phyloP scores from a whole-genome alignment of 2,797 vertebrate species.

The Bryconaethiops microstoma region DNA sequence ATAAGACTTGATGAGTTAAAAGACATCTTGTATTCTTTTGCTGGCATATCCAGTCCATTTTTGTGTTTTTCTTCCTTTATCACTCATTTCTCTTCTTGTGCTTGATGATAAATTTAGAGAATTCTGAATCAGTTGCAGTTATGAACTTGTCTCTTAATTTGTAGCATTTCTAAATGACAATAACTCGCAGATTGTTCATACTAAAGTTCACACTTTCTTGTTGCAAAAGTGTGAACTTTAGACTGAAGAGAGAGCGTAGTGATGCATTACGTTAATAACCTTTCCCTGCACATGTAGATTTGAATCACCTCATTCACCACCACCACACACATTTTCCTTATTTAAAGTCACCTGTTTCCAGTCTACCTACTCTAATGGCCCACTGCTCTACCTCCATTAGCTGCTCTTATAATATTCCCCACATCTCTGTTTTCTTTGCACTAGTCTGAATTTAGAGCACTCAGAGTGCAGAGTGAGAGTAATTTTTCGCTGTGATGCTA shows the following conservation, averaged over 20 bases:
- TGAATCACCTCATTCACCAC: background rate
- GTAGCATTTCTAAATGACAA: too few species aligned
- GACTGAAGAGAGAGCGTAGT: background rate
- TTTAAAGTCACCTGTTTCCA: constrained; percentile 24
- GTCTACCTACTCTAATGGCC: constrained; percentile 30
- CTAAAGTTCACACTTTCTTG: too few species aligned
- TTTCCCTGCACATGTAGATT: background rate
- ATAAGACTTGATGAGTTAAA: background rate
- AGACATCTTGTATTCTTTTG: background rate
- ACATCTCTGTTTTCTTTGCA: constrained; percentile 10
- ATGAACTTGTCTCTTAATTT: too few species aligned
- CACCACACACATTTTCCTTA: background rate
- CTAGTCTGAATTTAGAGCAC: background rate
- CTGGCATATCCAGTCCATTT: background rate
- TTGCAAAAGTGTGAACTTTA: too few species aligned
- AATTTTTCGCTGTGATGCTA: too few species aligned
- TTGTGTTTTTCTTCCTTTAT: background rate
- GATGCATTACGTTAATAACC: background rate
- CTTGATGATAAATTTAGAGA: background rate
- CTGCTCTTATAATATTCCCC: constrained; percentile 1
- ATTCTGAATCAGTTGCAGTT: too few species aligned
- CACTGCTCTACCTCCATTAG: constrained; percentile 26
- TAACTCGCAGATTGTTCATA: too few species aligned
- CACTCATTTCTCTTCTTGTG: background rate
- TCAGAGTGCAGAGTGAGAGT: constrained; percentile 30